Evolutionary conservation across 2,113 vertebrate genomes (phyloP), one percentile per base, ranked within the genome.

Genomic region (Cathartes aura): DNA sequence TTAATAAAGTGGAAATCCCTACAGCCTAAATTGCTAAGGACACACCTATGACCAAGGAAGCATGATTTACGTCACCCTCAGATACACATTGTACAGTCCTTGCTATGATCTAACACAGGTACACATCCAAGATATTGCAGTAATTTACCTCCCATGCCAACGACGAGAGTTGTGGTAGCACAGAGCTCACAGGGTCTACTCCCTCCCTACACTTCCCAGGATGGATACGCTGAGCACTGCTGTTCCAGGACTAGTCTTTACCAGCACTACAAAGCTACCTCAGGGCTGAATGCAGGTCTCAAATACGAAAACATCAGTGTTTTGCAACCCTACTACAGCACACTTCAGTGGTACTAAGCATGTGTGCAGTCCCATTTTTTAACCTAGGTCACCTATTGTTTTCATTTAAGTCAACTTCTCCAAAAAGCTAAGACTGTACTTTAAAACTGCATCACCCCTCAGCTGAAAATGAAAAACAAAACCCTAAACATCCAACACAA

Each of bases 151-250:
- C 11, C 32, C 29, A 45, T 32, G 15, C 26, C 47, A n/a, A 2
- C 2, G 18, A 15, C 20, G 42, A 2, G 15, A 17, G n/a, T 0
- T 26, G 23, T 40, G 73, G 32, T 21, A 38, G 24, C 68, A 71
- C 26, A 67, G n/a, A 45, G 7, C 12, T 63, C 7, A 1, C 12
- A 3, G 0, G 3, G 2, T 12, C 15, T 27, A 2, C 22, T 63
- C 26, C 18, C 6, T 43, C 16, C 11, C 34, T 1, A 0, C 9
- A 19, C 15, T 73, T 52, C 45, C 34, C 34, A 47, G 34, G 14
- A 30, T 5, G 11, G 38, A 40, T 15, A n/a, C 6, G 15, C 3
- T 19, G 22, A 68, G 45, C 29, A 24, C 14, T 23, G 26, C 22
- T 30, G 1, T 9, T 30, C 50, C 60, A 73, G 27, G 7, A 12